Evolutionary conservation across 2,113 vertebrate species (phyloP).

Genomic region (Serilophus lunatus): DNA sequence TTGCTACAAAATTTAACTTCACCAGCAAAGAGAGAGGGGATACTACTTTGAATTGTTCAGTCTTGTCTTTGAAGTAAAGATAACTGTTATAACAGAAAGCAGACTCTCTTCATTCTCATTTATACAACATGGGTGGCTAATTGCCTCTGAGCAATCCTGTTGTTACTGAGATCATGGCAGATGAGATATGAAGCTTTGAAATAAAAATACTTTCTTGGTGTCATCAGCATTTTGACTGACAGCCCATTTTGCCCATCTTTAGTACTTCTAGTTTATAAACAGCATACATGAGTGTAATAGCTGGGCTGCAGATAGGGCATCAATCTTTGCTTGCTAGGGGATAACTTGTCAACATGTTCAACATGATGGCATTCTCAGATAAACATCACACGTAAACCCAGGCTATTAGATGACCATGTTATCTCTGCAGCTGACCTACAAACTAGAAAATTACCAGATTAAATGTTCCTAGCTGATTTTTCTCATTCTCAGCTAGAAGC

Average conservation of each 20-base stretch:
- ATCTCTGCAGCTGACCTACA: conserved; percentile 3
- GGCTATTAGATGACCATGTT: background rate
- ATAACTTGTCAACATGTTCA: background rate
- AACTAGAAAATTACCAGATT: background rate
- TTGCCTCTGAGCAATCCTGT: conserved; percentile 44
- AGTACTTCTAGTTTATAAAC: background rate
- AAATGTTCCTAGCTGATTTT: background rate
- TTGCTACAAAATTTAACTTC: background rate
- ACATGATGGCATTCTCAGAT: conserved; percentile 2
- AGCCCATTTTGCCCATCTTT: background rate
- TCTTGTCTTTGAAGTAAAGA: conserved; percentile 24
- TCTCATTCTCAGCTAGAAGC: background rate
- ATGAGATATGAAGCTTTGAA: conserved; percentile 24
- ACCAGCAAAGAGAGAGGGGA: background rate
- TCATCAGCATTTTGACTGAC: conserved; percentile 33
- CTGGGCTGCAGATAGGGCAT: conserved; percentile 10
- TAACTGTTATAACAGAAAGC: background rate
- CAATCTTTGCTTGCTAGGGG: background rate
- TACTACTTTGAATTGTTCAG: background rate
- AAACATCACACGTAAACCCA: background rate
- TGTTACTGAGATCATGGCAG: background rate
- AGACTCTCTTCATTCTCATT: background rate
- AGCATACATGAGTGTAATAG: background rate
- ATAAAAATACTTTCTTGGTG: conserved; percentile 29
- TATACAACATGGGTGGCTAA: conserved; percentile 5